Base-by-base conservation (phyloP, 2,797 vertebrate species). In the Garrulus glandarius region DNA sequence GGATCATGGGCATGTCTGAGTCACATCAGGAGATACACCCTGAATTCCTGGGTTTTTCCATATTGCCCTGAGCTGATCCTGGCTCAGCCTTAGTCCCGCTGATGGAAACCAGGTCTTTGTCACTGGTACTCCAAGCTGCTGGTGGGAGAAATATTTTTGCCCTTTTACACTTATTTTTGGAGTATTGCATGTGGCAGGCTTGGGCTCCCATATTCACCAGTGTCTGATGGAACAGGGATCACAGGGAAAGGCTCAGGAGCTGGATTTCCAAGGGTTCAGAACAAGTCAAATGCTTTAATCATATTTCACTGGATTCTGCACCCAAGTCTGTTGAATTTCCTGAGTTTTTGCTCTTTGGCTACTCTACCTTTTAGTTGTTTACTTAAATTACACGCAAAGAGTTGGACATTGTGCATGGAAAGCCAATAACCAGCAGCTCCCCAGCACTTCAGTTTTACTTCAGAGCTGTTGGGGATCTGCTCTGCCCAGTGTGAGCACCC, bases 101-200 rank as follows among this genome's bases (percentile, higher is more conserved):
- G 44, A 2, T n/a, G 53, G 6, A 27, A 32, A 13, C 18, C 37
- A 20, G 26, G 4, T 5, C 5, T 11, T 3, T 13, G 30, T 26
- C 36, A 7, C 43, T 21, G 13, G 10, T 41, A 13, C 13, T 6
- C 59, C 0, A 2, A 72, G 32, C 5, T 3, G 1, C 23, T 1
- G 5, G 6, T 44, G 39, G 63, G 50, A 82, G 30, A 55, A 57
- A 16, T 11, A 11, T 21, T 13, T 27, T 21, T 37, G 1, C 69
- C 37, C 30, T 70, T 79, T 64, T 22, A 3, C 32, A 1, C 26
- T 53, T 11, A 2, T 15, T 89, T 77, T 79, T 37, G 67, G 55
- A 13, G 18, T 12, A 4, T n/a, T 43, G 16, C 15, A 29, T 1
- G 1, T 52, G 83, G 23, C 23, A 1, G 12, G 29, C 19, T 65